Base-by-base conservation (phyloP, 2,797 vertebrate genomes). In the Ceryle rudis region DNA sequence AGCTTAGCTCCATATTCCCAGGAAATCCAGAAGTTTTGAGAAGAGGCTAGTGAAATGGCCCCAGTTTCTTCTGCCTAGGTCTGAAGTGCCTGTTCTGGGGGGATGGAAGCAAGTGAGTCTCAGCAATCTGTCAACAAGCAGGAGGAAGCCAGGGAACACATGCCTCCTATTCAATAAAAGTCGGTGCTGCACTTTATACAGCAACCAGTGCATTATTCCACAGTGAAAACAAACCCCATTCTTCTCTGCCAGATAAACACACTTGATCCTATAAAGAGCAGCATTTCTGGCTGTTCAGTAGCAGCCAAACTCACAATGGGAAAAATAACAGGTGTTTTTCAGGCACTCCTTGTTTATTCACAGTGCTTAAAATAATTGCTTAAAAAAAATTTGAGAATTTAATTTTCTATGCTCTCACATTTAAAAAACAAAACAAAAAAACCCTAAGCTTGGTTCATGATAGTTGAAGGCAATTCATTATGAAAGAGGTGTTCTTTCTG, bases 271-370 rank as follows among this genome's bases (percentile, higher is more conserved):
- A 42, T 91, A 95, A 96, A 93, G 86, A 97, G 74, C 89, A 91
- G 61, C 29, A 35, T 93, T 95, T 94, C 71, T 96, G 93, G 95
- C 89, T 95, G 94, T 94, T 94, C 85, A 80, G 75, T 57, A 83
- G 89, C 88, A 81, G 91, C 91, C 96, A 96, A 93, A 85, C 44
- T 91, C 92, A 93, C 0, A 51, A 95, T 96, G 91, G 95, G 96
- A 95, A 97, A 97, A 97, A 97, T 97, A 97, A 81, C 95, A 96
- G 96, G 97, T 96, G 94, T 96, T 96, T 95, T 91, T 95, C 91
- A 94, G 93, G 69, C 94, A 81, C 94, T 95, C 95, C 92, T 90
- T 96, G 94, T 95, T 97, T 97, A 92, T 96, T 96, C 96, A 90
- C 88, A 86, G 97, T 70, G 86, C 94, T 97, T 97, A 96, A 97